These are phyloP conservation scores for Ornithorhynchus anatinus DNA, from an alignment of 2,113 vertebrate species.

Conservation along the genomic window DNA sequence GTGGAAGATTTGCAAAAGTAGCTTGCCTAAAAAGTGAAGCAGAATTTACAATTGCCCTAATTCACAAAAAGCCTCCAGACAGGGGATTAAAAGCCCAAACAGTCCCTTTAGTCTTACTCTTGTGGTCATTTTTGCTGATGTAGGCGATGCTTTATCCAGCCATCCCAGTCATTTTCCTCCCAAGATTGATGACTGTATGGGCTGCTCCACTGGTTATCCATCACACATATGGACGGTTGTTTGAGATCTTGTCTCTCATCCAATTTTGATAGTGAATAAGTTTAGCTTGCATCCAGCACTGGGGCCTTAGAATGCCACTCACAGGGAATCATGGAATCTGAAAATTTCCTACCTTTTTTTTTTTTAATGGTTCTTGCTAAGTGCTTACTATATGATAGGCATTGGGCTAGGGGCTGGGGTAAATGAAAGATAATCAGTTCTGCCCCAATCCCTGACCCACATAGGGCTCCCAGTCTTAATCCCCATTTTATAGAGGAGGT, in stretches of 20 bases:
- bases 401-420: too few relatives aligned
- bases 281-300: constrained; percentile 24
- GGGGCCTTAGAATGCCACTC: constrained; percentile 35
- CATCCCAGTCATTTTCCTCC: constrained; percentile 55
- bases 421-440: too few relatives aligned
- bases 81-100: constrained; percentile 36
- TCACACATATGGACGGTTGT: constrained; percentile 57
- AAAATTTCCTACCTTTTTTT: constrained; percentile 64
- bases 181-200: constrained; percentile 59
- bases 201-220: constrained; percentile 54
- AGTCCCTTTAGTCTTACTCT: constrained; percentile 30
- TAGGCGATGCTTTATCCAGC: constrained; percentile 45
- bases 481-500: too few relatives aligned
- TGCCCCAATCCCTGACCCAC: too few relatives aligned
- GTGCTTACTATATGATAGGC: too few relatives aligned
- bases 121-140: constrained; percentile 60
- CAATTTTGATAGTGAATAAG: constrained; percentile 53
- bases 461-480: too few relatives aligned
- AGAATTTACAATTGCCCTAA: constrained; percentile 13
- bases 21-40: constrained; percentile 33
- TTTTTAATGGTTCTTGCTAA: constrained; percentile 44
- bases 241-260: constrained; percentile 50
- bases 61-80: constrained; percentile 27
- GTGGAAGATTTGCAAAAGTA: constrained; percentile 12
- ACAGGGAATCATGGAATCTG: constrained; percentile 53